Base-by-base conservation (phyloP, 2,113 vertebrate species). In the Xiphias gladius region DNA sequence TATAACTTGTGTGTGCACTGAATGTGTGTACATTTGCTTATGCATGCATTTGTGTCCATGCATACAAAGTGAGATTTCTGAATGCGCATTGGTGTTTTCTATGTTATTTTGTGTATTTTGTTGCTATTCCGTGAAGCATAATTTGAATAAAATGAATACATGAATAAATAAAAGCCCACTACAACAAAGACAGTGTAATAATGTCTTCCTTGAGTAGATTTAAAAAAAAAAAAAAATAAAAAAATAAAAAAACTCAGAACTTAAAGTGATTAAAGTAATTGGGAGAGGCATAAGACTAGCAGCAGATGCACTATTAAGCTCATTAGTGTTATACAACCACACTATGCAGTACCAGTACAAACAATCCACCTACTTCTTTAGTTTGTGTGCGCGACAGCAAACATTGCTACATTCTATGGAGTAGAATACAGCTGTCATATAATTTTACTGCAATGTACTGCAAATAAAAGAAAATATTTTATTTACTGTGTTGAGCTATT, bases 121-220 rank as follows among this genome's bases (percentile, higher is more conserved):
- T 46, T 30, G 58, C 22, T n/a, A 43, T 58, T 80, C 52, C 0
- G 1, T 59, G 32, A 52, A 7, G 54, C 24, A 67, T 67, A 20
- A 57, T 73, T 61, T 61, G 24, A 80, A 76, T 69, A 52, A 75
- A 86, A 82, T 83, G 65, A 86, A 83, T 68, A 68, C 66, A 88
- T 81, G 70, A 78, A 83, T 87, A 85, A 70, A 71, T 80, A 71
- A 78, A 73, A 76, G 39, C 14, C 41, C 11, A 14, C 48, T 10
- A 80, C 54, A 52, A 54, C 17, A 70, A 76, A 77, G 20, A 19
- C 24, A 39, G 6, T 26, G 20, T 58, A 37, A 79, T 77, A 61
- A 75, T 55, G 37, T 28, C 19, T 17, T 35, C 6, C 52, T 28
- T 55, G 54, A 85, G 24, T 28, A 30, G 12, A 28, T 59, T n/a